Evolutionary conservation across 2,888 invertebrate species (phyloP).

Genomic region (Leptinotarsa peninsularis): DNA sequence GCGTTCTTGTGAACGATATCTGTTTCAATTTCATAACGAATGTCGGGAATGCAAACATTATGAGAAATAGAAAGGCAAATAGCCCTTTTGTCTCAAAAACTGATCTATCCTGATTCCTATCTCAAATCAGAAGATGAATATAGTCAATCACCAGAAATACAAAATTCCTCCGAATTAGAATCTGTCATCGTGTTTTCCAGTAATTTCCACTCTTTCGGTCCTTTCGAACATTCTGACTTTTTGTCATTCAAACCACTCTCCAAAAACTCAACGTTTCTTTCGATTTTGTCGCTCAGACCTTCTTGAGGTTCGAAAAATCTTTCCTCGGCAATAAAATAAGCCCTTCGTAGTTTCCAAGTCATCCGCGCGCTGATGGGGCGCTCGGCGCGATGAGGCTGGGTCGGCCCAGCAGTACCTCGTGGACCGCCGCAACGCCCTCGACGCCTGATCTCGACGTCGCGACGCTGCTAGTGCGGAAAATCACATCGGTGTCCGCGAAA

Average conservation of each 20-base stretch:
- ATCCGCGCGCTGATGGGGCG: conserved; percentile 57
- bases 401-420: conserved; percentile 58
- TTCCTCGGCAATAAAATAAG: conserved; percentile 2
- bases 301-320: conserved; percentile 15
- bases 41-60: too few species aligned
- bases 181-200: too few species aligned
- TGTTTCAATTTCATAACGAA: too few species aligned
- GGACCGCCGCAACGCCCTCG: conserved; percentile 51
- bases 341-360: conserved; percentile 41
- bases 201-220: too few species aligned
- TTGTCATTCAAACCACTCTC: background rate
- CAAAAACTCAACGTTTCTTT: background rate
- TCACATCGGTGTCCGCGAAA: conserved; percentile 33
- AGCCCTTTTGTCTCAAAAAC: too few species aligned
- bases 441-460: conserved; percentile 28
- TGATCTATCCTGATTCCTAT: too few species aligned
- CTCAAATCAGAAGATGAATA: too few species aligned
- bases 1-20: too few species aligned
- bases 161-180: too few species aligned
- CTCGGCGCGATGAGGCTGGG: conserved; percentile 58
- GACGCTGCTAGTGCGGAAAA: conserved; percentile 29
- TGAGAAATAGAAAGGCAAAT: too few species aligned
- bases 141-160: too few species aligned
- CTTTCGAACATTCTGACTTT: background rate
- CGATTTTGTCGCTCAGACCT: background rate